phyloP scores from a whole-genome alignment of 2,888 invertebrate species.

The Ligdia adustata region DNA sequence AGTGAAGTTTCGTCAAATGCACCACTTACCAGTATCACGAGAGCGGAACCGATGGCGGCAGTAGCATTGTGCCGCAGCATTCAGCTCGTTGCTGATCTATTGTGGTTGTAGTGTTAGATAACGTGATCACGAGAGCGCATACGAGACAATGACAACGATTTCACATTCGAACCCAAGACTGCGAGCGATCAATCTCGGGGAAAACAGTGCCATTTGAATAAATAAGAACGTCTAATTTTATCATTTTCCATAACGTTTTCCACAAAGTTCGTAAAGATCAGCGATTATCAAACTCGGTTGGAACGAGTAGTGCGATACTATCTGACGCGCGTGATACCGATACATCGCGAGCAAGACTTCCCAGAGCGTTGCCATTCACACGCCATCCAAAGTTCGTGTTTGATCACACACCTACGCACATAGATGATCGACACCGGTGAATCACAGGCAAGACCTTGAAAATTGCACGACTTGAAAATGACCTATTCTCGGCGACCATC shows the following conservation, averaged over 20 bases:
- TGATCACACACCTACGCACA: slow-evolving; percentile 64
- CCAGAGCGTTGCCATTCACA: slow-evolving; percentile 56
- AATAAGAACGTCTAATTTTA: slow-evolving; percentile 23
- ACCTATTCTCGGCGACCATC: slow-evolving; percentile 25
- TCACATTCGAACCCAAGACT: slow-evolving; percentile 63
- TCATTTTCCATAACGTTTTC: slow-evolving; percentile 46
- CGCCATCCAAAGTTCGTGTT: slow-evolving; percentile 60
- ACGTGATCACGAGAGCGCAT: slow-evolving; percentile 68
- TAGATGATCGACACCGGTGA: slow-evolving; percentile 51
- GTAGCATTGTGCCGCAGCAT: slow-evolving; percentile 70
- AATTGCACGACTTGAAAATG: slow-evolving; percentile 28
- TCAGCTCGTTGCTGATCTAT: slow-evolving; percentile 58
- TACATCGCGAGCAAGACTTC: slow-evolving; percentile 54
- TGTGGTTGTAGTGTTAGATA: slow-evolving; percentile 75
- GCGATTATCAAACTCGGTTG: slow-evolving; percentile 56
- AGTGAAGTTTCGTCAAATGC: slow-evolving; percentile 80
- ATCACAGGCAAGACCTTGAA: slow-evolving; percentile 51
- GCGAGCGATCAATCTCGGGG: slow-evolving; percentile 53
- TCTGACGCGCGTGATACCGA: slow-evolving; percentile 70
- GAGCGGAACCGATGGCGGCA: slow-evolving; percentile 78
- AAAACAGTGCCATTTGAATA: slow-evolving; percentile 14
- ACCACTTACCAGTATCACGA: slow-evolving; percentile 80
- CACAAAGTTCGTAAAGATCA: slow-evolving; percentile 60
- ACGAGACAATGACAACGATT: slow-evolving; percentile 68
- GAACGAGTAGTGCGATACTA: slow-evolving; percentile 59